Base-by-base conservation (phyloP, 2,113 vertebrate genomes). In the Callopanchax toddi region DNA sequence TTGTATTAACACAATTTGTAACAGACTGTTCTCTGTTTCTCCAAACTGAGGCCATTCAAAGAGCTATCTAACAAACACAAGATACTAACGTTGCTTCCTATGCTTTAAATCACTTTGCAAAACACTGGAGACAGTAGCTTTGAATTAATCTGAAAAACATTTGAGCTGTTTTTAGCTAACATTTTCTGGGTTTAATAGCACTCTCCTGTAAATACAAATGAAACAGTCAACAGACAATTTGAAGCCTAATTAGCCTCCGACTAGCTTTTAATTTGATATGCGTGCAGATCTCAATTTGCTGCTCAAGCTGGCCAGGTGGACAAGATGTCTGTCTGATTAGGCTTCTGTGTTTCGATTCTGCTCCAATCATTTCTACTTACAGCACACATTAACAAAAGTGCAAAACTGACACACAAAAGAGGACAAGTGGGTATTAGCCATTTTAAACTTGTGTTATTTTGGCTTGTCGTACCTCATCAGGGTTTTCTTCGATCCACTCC, bases 401-500 rank as follows among this genome's bases (percentile, higher is more conserved):
- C 15, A 43, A 57, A 42, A 65, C 11, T 32, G 32, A 39, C 23
- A 18, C 42, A 37, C 25, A 45, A 50, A 71, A 32, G 10, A 48
- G 10, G 44, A 66, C 20, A 42, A n/a, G 21, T 21, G 23, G 32
- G 36, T 52, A 51, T 17, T 39, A 34, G 16, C 22, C 15, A 6
- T 20, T 37, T 18, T 66, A n/a, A 60, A 44, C 42, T 56, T 52
- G 45, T 43, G 36, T 46, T 12, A 72, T 5, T 5, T 42, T 42
- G 53, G 7, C 29, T 25, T 66, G 48, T 74, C 93, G 53, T 95
- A 99, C 97, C 96, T 95, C 91, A 54, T 93, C 92, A 62, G 91
- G 87, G 83, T 99, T 95, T 78, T 94, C 93, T 85, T 84, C 89
- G 68, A 99, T 87, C 96, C 96, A 99, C 65, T 90, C 91, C 89